These are phyloP conservation scores for Opisthograptis luteolata DNA, from an alignment of 2,888 invertebrate genomes.

Conservation along the genomic window DNA sequence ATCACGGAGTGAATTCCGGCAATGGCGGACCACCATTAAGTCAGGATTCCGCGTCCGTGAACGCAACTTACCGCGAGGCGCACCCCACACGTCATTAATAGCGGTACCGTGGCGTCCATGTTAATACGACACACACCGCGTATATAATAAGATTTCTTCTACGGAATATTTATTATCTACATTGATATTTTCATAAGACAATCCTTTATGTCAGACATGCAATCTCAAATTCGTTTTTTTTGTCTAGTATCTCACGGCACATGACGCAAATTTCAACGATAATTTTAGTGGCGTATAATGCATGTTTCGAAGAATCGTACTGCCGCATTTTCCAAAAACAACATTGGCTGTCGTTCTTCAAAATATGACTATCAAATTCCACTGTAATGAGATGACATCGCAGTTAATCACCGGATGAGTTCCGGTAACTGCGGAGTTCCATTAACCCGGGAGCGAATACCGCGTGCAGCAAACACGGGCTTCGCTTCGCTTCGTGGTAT, in stretches of 20 bases:
- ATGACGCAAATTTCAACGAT: too few species aligned
- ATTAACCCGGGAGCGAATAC: constrained; percentile 46
- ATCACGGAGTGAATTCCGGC: constrained; percentile 61
- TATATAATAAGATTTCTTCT: constrained; percentile 1
- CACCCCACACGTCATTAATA: background rate
- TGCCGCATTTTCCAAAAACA: too few species aligned
- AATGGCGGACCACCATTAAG: constrained; percentile 56
- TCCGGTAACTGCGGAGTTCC: constrained; percentile 54
- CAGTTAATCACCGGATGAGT: constrained; percentile 69
- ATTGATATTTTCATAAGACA: too few species aligned
- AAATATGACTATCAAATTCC: constrained; percentile 12
- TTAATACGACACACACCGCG: background rate
- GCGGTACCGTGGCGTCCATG: background rate
- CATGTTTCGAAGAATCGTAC: too few species aligned
- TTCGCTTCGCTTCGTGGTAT: constrained; percentile 21
- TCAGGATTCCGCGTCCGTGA: constrained; percentile 31
- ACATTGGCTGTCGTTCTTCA: background rate
- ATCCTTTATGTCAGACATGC: too few species aligned
- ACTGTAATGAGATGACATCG: constrained; percentile 69
- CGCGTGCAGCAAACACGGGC: constrained; percentile 33
- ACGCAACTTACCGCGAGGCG: constrained; percentile 6
- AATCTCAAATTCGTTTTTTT: too few species aligned
- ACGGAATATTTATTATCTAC: background rate
- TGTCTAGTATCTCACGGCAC: too few species aligned
- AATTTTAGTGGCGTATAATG: too few species aligned